Base-by-base conservation (phyloP, 2,797 vertebrate species). In the Muraenolepis orangiensis region DNA sequence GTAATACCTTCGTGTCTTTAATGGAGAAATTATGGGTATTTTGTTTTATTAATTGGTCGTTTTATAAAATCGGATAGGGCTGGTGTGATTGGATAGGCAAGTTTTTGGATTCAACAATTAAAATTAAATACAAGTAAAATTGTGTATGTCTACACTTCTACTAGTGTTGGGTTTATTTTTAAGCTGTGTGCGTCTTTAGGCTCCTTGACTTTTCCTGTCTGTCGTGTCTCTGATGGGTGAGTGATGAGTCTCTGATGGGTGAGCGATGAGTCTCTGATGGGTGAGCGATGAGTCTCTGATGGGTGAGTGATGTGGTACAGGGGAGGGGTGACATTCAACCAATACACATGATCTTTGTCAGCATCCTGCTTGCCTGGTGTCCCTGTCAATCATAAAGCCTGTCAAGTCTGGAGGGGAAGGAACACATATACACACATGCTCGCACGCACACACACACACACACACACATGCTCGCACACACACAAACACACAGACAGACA, bases 371-470 rank as follows among this genome's bases (percentile, higher is more conserved):
- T 69, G 20, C 74, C 20, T 69, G 26, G n/a, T 76, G 57, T 69
- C 64, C 28, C 34, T 34, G 71, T 79, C 71, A 57, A 71, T 75
- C 76, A 66, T 75, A 46, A 81, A 18, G 69, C 20, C 70, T 66
- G 76, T 78, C 32, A 73, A 66, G 67, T 67, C 34, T 64, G 31
- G n/a, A 16, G 31, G 74, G 61, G 71, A 74, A 26, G 72, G 18
- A 72, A 23, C 57, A 68, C 13, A 73, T 20, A 71, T 23, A 20
- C 0, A 51, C 71, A 61, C 26, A 36, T n/a, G 66, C 74, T 71
- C 74, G 71, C 16, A 28, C 38, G 29, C 66, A 29, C 38, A 57
- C 69, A 34, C 73, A 72, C 72, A 80, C 84, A 82, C 80, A 87
- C 31, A 70, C 77, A 77, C 6, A 68, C 67, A 6, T 70, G 61